A percentile compares a stretch with the other conserved stretches of the same genome.
Conservation (phyloP, 2,113 vertebrate genomes). For the Carettochelys insculpta region DNA sequence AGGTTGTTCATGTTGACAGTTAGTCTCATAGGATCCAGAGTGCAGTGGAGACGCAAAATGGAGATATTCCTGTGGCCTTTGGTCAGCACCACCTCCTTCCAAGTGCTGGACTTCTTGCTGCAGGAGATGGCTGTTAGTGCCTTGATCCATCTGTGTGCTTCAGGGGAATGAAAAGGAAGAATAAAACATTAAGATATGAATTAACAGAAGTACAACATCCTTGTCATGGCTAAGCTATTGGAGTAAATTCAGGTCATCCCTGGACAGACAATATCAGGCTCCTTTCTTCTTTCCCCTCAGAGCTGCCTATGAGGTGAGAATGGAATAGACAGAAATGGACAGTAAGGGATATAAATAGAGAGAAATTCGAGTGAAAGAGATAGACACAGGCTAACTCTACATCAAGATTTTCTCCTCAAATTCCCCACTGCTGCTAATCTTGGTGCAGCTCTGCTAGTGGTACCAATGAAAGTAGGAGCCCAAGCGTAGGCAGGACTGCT, state of each 20-base stretch:
- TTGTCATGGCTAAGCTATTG: neutral
- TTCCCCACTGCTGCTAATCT: neutral
- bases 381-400: neutral
- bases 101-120: neutral
- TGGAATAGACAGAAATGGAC: neutral
- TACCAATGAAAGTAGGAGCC: neutral
- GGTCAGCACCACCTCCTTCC: neutral
- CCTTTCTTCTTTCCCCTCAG: neutral
- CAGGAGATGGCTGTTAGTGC: neutral
- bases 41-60: neutral
- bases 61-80: neutral
- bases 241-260: neutral
- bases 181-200: neutral
- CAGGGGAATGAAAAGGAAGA: neutral
- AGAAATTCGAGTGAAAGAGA: neutral
- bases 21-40: neutral
- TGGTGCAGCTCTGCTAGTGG: neutral
- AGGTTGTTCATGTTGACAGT: neutral
- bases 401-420: neutral
- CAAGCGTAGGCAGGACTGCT: neutral
- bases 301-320: neutral
- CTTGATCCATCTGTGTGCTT: neutral
- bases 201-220: neutral
- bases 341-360: neutral
- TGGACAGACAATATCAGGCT: neutral